Conservation (phyloP, 2,888 invertebrate genomes). For the Catocala sponsa region DNA sequence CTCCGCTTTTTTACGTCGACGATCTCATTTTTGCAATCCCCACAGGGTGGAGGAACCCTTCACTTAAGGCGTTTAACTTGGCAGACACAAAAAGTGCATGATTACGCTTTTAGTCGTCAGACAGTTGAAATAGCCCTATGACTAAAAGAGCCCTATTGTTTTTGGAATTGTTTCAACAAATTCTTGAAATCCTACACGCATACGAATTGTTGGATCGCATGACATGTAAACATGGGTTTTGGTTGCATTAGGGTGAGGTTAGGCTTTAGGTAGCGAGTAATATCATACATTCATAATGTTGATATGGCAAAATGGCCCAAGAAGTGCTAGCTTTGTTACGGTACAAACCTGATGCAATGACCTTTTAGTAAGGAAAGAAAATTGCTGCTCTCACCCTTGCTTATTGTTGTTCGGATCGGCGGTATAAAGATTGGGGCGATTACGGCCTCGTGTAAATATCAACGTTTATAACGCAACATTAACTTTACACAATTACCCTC, state of each 20-base stretch:
- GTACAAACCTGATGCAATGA: too few species aligned
- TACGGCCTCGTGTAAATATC: too few species aligned
- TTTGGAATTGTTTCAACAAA: slow-evolving; percentile 39
- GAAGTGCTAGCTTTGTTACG: too few species aligned
- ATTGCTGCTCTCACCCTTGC: too few species aligned
- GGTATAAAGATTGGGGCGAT: too few species aligned
- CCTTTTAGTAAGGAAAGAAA: too few species aligned
- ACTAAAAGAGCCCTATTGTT: slow-evolving; percentile 7
- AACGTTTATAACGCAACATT: too few species aligned
- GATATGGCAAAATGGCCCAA: too few species aligned
- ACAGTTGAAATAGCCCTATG: slow-evolving; percentile 10
- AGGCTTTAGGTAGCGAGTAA: too few species aligned
- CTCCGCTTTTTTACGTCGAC: slow-evolving; percentile 19
- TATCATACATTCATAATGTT: too few species aligned
- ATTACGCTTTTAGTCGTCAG: slow-evolving; percentile 18
- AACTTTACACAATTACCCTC: too few species aligned
- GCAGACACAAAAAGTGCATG: slow-evolving; percentile 42
- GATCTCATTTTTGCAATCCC: slow-evolving; percentile 12
- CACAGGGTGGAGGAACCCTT: slow-evolving; percentile 25
- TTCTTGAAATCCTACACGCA: slow-evolving; percentile 31
- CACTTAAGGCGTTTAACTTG: slow-evolving; percentile 30
- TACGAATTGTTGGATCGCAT: slow-evolving; percentile 19
- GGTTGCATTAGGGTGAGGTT: background rate
- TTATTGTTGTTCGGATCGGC: too few species aligned
- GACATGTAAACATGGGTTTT: slow-evolving; percentile 16